Evolutionary conservation across 1,140 invertebrate genomes (phyloP).

Genomic region (Lordiphosa collinella): DNA sequence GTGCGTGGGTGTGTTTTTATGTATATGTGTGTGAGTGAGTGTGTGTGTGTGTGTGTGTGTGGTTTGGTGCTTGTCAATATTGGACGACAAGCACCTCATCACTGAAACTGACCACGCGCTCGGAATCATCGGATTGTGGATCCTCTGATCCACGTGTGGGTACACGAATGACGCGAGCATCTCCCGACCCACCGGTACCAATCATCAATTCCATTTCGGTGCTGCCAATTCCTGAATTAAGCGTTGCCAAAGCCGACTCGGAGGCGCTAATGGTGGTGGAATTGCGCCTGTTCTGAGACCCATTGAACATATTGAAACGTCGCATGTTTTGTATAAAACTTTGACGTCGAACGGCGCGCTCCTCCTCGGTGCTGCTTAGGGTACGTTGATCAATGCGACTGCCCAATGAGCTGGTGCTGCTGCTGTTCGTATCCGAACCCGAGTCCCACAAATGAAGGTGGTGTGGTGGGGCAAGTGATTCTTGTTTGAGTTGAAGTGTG

Average conservation of each 20-base stretch:
- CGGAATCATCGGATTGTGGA: not conserved
- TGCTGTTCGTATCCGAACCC: not conserved
- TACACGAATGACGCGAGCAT: no score
- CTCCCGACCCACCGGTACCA: no score
- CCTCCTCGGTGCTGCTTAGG: not conserved
- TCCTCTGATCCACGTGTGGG: not conserved
- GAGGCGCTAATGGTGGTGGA: no score
- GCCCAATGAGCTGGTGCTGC: not conserved
- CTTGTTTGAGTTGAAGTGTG: not conserved
- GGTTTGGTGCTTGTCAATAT: not conserved
- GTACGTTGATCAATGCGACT: not conserved
- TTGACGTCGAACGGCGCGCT: not conserved
- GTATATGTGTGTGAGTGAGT: no score
- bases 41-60: not conserved
- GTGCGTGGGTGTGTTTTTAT: no score
- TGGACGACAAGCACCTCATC: not conserved
- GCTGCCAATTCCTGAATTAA: no score
- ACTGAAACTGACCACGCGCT: not conserved
- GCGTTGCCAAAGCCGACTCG: no score
- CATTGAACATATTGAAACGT: no score
- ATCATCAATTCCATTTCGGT: no score
- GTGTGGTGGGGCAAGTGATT: no score
- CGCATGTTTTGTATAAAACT: not conserved
- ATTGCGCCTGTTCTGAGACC: no score
- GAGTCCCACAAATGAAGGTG: not conserved